phyloP scores from a whole-genome alignment of 1,140 invertebrate species.

The Panagrolaimus sp. region DNA sequence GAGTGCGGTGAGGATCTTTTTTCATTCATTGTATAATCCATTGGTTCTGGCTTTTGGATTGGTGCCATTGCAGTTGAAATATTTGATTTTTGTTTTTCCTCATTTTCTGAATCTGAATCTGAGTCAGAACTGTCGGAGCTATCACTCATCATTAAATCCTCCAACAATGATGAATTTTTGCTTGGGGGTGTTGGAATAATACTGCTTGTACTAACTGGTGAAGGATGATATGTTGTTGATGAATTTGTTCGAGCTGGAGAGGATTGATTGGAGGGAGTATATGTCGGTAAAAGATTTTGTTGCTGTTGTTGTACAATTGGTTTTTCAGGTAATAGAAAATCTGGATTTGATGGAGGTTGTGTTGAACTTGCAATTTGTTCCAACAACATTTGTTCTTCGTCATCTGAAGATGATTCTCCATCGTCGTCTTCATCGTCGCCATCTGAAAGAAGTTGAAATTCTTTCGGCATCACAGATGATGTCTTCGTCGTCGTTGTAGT shows the following conservation, averaged over 20 bases:
- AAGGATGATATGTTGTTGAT: background rate
- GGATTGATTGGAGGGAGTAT: no score
- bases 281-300: no score
- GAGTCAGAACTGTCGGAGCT: no score
- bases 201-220: no score
- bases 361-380: background rate
- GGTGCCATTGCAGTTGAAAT: no score
- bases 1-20: no score
- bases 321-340: no score
- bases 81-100: background rate
- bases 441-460: background rate
- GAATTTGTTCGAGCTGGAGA: no score
- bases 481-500: background rate
- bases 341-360: background rate
- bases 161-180: background rate
- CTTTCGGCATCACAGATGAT: background rate
- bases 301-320: no score
- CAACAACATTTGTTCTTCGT: background rate
- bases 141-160: constrained; percentile 7
- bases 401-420: background rate
- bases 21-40: constrained; percentile 10
- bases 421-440: background rate
- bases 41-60: background rate
- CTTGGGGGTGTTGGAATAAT: background rate
- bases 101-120: background rate